Evolutionary conservation across 2,888 invertebrate genomes (phyloP).

Genomic region (Apantesis nais): DNA sequence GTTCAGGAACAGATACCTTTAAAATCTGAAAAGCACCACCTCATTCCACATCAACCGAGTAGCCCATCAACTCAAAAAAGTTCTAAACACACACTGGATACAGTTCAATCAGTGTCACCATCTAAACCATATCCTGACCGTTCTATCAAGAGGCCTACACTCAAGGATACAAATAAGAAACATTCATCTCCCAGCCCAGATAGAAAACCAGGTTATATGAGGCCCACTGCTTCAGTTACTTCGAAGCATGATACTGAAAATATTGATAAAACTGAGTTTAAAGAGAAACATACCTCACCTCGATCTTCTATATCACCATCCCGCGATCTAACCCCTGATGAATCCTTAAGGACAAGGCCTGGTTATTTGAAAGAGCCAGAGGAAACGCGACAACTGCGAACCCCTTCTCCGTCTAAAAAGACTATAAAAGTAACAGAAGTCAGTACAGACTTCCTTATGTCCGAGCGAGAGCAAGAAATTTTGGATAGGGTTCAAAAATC

Average conservation of each 20-base stretch:
- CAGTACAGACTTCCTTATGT: constrained; percentile 60
- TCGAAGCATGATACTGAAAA: constrained; percentile 43
- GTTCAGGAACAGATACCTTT: constrained; percentile 30
- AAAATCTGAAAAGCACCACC: constrained; percentile 25
- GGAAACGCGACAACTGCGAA: constrained; percentile 48
- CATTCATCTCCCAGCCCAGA: constrained; percentile 44
- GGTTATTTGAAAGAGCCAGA: constrained; percentile 37
- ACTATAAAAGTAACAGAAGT: constrained; percentile 48
- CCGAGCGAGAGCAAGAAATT: constrained; percentile 75
- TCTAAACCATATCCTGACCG: constrained; percentile 18
- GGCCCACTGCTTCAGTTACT: constrained; percentile 36
- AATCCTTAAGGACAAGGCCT: constrained; percentile 23
- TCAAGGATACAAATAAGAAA: constrained; percentile 17
- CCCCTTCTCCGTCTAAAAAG: constrained; percentile 59
- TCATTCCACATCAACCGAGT: constrained; percentile 9
- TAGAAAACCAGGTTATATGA: constrained; percentile 42
- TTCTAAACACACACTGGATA: constrained; percentile 14
- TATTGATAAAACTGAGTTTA: constrained; percentile 29
- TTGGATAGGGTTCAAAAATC: constrained; percentile 74
- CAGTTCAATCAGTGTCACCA: constrained; percentile 18
- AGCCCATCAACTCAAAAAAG: constrained; percentile 21
- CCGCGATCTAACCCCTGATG: constrained; percentile 24
- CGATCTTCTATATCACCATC: constrained; percentile 37
- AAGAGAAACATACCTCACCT: constrained; percentile 24
- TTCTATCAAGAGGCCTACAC: constrained; percentile 9